phyloP scores from a whole-genome alignment of 1,140 invertebrate species.

The Drosophila nebulosa region DNA sequence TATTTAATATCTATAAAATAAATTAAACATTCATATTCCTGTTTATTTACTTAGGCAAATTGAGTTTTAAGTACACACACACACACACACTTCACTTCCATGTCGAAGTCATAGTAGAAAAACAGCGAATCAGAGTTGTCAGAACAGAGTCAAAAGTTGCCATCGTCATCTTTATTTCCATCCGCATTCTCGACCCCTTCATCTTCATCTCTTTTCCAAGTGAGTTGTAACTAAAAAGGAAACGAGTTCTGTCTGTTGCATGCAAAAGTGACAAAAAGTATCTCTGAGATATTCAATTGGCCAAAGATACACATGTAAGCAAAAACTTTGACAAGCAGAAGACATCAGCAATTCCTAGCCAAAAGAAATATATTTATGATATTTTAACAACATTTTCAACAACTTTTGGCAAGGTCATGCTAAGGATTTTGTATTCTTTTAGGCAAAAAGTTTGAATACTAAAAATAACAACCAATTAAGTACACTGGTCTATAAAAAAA shows the following conservation, averaged over 20 bases:
- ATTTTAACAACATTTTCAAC: not conserved
- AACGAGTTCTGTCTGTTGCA: conserved; percentile 69
- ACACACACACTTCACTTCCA: conserved; percentile 59
- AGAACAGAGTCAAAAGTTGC: conserved; percentile 16
- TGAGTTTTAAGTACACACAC: conserved; percentile 51
- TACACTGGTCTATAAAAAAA: too few species aligned
- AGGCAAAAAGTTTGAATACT: not conserved
- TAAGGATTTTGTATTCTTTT: not conserved
- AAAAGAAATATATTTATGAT: not conserved
- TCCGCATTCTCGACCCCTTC: not conserved
- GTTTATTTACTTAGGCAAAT: conserved; percentile 79
- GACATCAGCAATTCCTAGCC: not conserved
- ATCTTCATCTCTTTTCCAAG: not conserved
- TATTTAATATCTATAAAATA: conserved; percentile 78
- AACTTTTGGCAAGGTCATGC: not conserved
- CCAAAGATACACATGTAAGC: conserved; percentile 25
- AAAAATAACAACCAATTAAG: too few species aligned
- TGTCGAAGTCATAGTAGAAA: conserved; percentile 40
- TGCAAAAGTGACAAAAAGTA: conserved; percentile 71
- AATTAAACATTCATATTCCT: conserved; percentile 77
- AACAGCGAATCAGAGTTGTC: conserved; percentile 43
- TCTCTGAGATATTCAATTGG: conserved; percentile 70
- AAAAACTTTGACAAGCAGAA: not conserved
- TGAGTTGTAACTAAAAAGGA: conserved; percentile 53
- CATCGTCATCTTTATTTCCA: conserved; percentile 20